These are phyloP conservation scores for Myzus persicae DNA, from an alignment of 1,140 invertebrate species.

Conservation along the genomic window DNA sequence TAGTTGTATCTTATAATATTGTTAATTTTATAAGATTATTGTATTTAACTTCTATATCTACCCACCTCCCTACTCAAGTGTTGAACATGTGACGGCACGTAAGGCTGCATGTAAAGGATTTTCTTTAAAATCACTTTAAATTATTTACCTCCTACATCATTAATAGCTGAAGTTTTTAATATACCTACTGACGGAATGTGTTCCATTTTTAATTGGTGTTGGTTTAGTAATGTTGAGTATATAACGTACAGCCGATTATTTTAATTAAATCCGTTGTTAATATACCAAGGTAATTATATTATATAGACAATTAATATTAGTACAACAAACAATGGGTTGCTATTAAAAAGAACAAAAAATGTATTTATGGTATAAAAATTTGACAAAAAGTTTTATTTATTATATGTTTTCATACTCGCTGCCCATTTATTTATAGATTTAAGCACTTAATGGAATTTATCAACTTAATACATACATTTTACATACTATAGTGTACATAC, in stretches of 20 bases:
- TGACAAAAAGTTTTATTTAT: neutral
- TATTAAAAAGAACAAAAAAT: neutral
- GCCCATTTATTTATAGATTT: neutral
- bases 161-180: neutral
- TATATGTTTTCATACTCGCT: neutral
- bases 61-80: neutral
- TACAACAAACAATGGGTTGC: neutral
- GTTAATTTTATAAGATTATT: neutral
- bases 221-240: neutral
- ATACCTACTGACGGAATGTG: neutral
- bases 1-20: neutral
- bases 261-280: neutral
- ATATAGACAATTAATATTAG: neutral
- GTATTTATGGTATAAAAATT: neutral
- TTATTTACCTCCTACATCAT: neutral
- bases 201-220: neutral
- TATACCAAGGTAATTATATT: neutral
- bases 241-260: neutral
- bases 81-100: neutral
- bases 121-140: neutral
- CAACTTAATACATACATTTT: neutral
- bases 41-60: neutral
- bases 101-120: neutral
- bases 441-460: neutral
- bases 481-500: neutral